Base-by-base conservation (phyloP, 2,797 vertebrate species). In the Kryptolebias ocellatus region DNA sequence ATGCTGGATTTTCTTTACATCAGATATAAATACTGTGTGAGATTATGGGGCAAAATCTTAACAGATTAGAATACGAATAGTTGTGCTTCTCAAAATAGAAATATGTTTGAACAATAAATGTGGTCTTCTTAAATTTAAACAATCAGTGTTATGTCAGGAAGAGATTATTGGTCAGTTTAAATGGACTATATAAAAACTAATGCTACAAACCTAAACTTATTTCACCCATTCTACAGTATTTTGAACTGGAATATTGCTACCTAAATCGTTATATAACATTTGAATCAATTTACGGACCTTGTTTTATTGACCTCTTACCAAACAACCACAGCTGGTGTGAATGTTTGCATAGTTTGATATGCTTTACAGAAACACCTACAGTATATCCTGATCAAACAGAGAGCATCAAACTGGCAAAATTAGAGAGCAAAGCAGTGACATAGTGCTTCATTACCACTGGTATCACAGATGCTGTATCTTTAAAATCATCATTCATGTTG, bases 251-350 rank as follows among this genome's bases (percentile, higher is more conserved):
- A 2, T 24, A 29, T 53, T 18, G 3, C 18, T 50, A 16, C 10
- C 37, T 12, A 42, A 42, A 42, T 42, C 10, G 14, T 1, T 18
- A 59, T 2, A 39, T n/a, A 24, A 4, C 37, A 53, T 72, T 60
- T 57, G 27, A n/a, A 60, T 11, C 3, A 1, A 16, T 61, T 42
- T 34, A 20, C 15, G 34, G 10, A 2, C 10, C 9, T 24, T 2
- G 0, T 73, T 56, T 14, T 44, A 52, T 46, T 37, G 10, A 46
- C 34, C 45, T 24, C 7, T 53, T 69, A n/a, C 37, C 12, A 6
- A 66, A 64, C 10, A 60, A 12, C 50, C 63, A 31, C 15, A 53
- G 31, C 20, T 31, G n/a, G 55, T 70, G 53, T 39, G 2, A 47
- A 24, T 4, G 24, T 37, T 1, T 47, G 46, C 51, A 70, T 67